Conservation (phyloP, 2,797 vertebrate species). For the Notamacropus eugenii region DNA sequence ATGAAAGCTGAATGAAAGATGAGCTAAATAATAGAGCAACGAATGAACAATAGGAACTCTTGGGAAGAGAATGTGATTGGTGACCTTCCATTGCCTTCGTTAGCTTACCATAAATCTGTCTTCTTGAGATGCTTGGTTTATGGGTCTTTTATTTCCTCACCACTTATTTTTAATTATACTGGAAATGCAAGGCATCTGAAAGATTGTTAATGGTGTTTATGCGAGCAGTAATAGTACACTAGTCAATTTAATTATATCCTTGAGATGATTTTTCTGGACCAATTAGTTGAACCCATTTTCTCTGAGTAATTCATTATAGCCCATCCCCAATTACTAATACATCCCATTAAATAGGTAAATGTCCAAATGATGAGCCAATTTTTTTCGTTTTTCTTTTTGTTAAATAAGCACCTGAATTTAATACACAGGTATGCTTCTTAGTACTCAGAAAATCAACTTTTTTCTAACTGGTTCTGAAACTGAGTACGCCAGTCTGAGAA, state of each 20-base stretch:
- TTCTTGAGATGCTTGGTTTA: slow-evolving; percentile 42
- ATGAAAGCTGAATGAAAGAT: slow-evolving; percentile 47
- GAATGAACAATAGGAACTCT: not conserved
- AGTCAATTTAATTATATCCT: slow-evolving; percentile 76
- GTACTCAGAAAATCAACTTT: not conserved
- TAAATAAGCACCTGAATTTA: slow-evolving; percentile 42
- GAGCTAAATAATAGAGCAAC: slow-evolving; percentile 5
- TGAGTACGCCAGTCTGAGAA: not conserved
- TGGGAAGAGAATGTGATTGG: slow-evolving; percentile 23
- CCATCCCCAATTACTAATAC: slow-evolving; percentile 73
- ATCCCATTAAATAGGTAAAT: slow-evolving; percentile 77
- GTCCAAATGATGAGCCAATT: slow-evolving; percentile 63
- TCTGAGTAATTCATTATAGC: slow-evolving; percentile 75
- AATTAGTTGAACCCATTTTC: slow-evolving; percentile 77
- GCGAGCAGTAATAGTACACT: slow-evolving; percentile 65
- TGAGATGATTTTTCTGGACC: slow-evolving; percentile 74
- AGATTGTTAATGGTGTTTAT: slow-evolving; percentile 65
- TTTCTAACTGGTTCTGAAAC: not conserved
- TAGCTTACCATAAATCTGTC: slow-evolving; percentile 46
- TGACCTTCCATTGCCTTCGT: slow-evolving; percentile 38
- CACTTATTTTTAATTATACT: slow-evolving; percentile 70
- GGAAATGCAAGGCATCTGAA: slow-evolving; percentile 43
- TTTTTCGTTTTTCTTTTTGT: slow-evolving; percentile 31
- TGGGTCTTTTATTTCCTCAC: slow-evolving; percentile 48
- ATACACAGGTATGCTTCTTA: not conserved